phyloP scores from a whole-genome alignment of 2,888 invertebrate species.

The Dorcus hopei region DNA sequence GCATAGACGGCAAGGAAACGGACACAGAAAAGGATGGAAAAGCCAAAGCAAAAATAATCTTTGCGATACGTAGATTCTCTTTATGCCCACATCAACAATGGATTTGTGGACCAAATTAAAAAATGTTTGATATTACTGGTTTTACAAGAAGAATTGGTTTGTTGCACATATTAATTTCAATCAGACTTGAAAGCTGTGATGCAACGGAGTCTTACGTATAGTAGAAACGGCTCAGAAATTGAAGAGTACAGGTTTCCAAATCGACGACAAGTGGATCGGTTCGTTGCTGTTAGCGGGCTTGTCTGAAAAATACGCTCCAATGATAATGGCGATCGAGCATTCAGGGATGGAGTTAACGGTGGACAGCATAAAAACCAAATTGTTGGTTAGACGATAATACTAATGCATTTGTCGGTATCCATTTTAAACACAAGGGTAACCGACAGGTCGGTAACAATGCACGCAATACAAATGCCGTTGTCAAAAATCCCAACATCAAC shows the following conservation, averaged over 20 bases:
- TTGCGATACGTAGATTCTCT: conserved; percentile 29
- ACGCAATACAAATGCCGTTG: background rate
- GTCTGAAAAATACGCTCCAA: conserved; percentile 20
- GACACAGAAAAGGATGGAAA: conserved; percentile 21
- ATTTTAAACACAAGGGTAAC: background rate
- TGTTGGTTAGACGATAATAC: conserved; percentile 1
- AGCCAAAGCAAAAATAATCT: conserved; percentile 28
- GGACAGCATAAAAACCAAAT: conserved; percentile 20
- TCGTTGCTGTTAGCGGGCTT: conserved; percentile 21
- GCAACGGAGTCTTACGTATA: conserved; percentile 29
- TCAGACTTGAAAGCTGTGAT: conserved; percentile 25
- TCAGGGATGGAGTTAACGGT: conserved; percentile 16
- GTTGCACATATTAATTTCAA: conserved; percentile 26
- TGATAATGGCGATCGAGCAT: conserved; percentile 26
- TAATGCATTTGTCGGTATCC: background rate
- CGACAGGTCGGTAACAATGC: background rate
- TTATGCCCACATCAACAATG: conserved; percentile 26
- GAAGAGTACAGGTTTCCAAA: conserved; percentile 23
- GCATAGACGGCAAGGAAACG: conserved; percentile 7
- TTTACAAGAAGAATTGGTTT: conserved; percentile 32
- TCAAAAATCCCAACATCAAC: background rate
- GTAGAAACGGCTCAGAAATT: conserved; percentile 26
- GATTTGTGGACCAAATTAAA: conserved; percentile 31
- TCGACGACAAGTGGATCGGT: conserved; percentile 23
- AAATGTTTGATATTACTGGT: conserved; percentile 30